Evolutionary conservation across 2,113 vertebrate genomes (phyloP).

Genomic region (Vidua chalybeata): DNA sequence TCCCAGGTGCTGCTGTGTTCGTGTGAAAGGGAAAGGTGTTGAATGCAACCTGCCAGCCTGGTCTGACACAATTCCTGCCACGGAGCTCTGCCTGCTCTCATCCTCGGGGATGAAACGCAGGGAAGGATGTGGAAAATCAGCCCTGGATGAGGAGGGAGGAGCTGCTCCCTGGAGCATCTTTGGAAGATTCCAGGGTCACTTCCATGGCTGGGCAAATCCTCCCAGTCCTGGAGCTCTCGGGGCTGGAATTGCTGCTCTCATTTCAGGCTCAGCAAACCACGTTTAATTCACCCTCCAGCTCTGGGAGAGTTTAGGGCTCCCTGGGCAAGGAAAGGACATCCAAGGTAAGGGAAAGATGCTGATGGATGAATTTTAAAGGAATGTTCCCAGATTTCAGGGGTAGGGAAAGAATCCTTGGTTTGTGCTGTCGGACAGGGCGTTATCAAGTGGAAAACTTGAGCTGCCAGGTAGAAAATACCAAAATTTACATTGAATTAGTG

Average conservation of each 20-base stretch:
- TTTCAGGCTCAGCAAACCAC: background rate
- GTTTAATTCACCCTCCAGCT: background rate
- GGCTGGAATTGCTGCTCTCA: background rate
- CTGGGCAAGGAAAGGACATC: background rate
- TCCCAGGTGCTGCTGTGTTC: background rate
- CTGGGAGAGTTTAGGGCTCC: background rate
- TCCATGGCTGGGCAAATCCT: background rate
- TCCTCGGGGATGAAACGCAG: background rate
- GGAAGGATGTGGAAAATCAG: background rate
- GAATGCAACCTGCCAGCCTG: background rate
- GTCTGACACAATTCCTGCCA: background rate
- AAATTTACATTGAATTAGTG: background rate
- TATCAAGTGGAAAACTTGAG: background rate
- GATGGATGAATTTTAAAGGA: background rate
- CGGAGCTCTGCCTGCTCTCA: background rate
- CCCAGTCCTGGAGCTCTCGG: accelerated
- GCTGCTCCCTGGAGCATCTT: background rate
- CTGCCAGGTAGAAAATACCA: background rate
- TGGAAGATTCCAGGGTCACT: background rate
- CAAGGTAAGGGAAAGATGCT: background rate
- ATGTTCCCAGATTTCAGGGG: background rate
- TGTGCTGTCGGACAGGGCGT: accelerated
- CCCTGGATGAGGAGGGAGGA: background rate
- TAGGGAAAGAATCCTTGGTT: background rate
- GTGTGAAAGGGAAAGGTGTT: background rate